Base-by-base conservation (phyloP, 2,888 invertebrate species). In the Dynastes tityus region DNA sequence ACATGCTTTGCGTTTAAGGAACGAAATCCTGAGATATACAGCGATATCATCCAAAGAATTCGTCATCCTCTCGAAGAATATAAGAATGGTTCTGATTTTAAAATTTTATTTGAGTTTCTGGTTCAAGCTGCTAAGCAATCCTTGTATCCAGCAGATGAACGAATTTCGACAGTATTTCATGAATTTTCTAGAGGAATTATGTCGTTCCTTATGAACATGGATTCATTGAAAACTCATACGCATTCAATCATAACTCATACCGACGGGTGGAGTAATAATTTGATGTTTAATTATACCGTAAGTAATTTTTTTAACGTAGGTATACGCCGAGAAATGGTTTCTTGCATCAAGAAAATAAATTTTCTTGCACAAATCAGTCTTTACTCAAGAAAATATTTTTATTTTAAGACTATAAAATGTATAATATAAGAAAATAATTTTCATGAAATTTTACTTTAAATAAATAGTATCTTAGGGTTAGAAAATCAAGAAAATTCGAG, bases 1-100 rank as follows among this genome's bases (percentile, higher is more conserved):
- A 76, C 85, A 13, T 85, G 84, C 0, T 85, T 82, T 68, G 85
- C 83, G 0, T 65, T 85, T 51, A 82, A 82, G 40, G 80, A 83
- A 45, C 80, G 82, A 64, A 68, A 82, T 16, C 78, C 79, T 1
- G 77, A 79, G 32, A 45, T 77, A 40, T 85, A 83, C 78, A 58
- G 83, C 8, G 58, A 80, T 13, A 68, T 85, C 11, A 74, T 67
- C 9, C n/a, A 27, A 58, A 27, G 58, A 9, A 77, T 77, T 40
- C 68, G 8, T 49, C 55, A 55, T 27, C 67, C 58, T 22, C 40
- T 55, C 27, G 27, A 37, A 58, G 40, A 51, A 5, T 22, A 45
- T 13, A 61, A 37, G 9, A 9, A 49, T 9, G 3, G 11, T n/a
- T 2, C 70, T 6, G 40, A 77, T n/a, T 77, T 77, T 58, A 22